Evolutionary conservation across 2,113 vertebrate genomes (phyloP), one percentile per base, ranked within the genome.

Genomic region (Danio rerio): DNA sequence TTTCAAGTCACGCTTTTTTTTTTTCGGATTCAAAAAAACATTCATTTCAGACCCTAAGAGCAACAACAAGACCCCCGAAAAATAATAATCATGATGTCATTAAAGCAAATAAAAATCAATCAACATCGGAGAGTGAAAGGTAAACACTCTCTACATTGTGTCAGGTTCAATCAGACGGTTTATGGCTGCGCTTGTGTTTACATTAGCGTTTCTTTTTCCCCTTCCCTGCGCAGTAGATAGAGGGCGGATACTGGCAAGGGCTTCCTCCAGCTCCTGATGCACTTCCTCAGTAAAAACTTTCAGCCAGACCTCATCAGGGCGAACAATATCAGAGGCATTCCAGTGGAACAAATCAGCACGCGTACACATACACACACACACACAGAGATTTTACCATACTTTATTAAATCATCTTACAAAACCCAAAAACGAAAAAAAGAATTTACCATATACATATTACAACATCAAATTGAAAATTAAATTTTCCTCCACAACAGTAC

Each of bases 211-310:
- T 80, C 82, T 88, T 83, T 89, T 85, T 82, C 86, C 86, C 89
- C 88, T 90, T 90, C 88, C 89, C 76, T 88, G 75, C 87, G 83
- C 85, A 87, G 90, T 89, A 91, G 88, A 92, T 86, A 93, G 90
- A 89, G 93, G 94, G 94, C 92, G 93, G 93, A 91, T 93, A 92
- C 93, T 92, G 93, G 91, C 90, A 92, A 94, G 92, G 91, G 92
- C 93, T 96, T 95, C 95, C 84, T 94, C 93, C 93, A 90, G 94
- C 92, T 88, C 90, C 88, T 88, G 81, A 88, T 91, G 89, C 85
- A 90, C 89, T 95, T 95, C 93, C 95, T 96, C 92, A 92, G 91
- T 86, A 78, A 88, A 91, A 91, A 88, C 88, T 87, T 90, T 84
- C 91, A 90, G 78, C 85, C 87, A 87, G 79, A 78, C 55, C 85